Base-by-base conservation (phyloP, 2,797 vertebrate species). In the Brachymystax lenok region DNA sequence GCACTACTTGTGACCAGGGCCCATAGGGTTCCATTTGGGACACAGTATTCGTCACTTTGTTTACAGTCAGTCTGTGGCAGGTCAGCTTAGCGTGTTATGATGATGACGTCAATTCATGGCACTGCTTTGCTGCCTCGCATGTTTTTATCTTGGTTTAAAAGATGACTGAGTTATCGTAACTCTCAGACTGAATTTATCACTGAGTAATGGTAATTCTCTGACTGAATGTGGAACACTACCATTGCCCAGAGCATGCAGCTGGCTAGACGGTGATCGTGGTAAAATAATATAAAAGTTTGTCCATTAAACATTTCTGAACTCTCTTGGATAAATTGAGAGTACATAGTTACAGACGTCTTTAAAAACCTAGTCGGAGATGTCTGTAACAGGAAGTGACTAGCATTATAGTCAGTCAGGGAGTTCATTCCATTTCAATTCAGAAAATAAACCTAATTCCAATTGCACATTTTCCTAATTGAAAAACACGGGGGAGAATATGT, bases 1-100 rank as follows among this genome's bases (percentile, higher is more conserved):
- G 19, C 19, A 59, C 54, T 59, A n/a, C 33, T 4, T 33, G 1
- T 33, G 3, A 33, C 33, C 33, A 5, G 33, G 33, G 2, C 40
- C 40, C 40, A 24, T 4, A n/a, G 56, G 21, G n/a, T 3, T 2
- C 10, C 8, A 24, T 24, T 63, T 59, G 5, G 10, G 10, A 24
- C 59, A 63, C 52, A 4, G 19, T 17, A n/a, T 35, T 46, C 5
- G 28, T 77, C 35, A 14, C 72, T 61, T 56, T 74, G 80, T 59
- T 56, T 61, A 68, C 66, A 46, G 74, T 71, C n/a, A 24, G 21
- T 6, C 3, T 54, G 66, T 0, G 73, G 70, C 56, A 0, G 30
- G 74, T 54, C 74, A 30, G 79, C 82, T 83, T 79, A 79, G 80
- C 84, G 77, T 84, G 85, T 77, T 83, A n/a, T 59, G 19, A n/a